A percentile compares a stretch with the other conserved stretches of the same genome.
phyloP scores from a whole-genome alignment of 2,888 invertebrate species.

The Sialis lutaria region DNA sequence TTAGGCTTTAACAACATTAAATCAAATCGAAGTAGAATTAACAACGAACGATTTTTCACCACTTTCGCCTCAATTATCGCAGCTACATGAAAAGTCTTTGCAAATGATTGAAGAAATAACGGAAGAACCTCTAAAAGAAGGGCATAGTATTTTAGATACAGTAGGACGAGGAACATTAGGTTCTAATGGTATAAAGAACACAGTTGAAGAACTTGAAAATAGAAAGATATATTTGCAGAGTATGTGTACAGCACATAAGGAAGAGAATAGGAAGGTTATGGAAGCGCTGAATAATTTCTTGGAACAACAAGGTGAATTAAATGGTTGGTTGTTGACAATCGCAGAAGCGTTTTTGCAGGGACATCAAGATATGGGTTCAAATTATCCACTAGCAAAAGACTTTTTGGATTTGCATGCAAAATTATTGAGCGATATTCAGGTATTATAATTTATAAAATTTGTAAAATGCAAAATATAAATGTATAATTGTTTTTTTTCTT shows the following conservation, averaged over 20 bases:
- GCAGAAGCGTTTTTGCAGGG: constrained; percentile 56
- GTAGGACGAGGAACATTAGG: constrained; percentile 44
- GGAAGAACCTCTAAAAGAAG: constrained; percentile 47
- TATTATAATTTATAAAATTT: constrained; percentile 16
- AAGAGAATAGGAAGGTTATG: constrained; percentile 50
- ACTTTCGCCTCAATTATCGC: constrained; percentile 46
- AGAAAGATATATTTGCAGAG: constrained; percentile 45
- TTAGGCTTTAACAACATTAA: constrained; percentile 50
- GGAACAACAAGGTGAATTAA: constrained; percentile 47
- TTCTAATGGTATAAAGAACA: constrained; percentile 44
- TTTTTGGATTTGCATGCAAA: constrained; percentile 58
- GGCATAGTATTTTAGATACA: constrained; percentile 51
- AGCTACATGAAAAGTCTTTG: constrained; percentile 46
- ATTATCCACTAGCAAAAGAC: constrained; percentile 44
- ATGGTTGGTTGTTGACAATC: constrained; percentile 56
- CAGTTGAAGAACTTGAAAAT: constrained; percentile 57
- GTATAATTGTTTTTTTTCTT: constrained; percentile 12
- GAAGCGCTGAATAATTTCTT: constrained; percentile 49
- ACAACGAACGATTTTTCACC: constrained; percentile 42
- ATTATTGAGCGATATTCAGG: constrained; percentile 53
- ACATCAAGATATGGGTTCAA: constrained; percentile 57
- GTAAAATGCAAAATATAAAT: neutral
- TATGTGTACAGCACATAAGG: constrained; percentile 45
- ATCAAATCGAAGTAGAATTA: constrained; percentile 57
- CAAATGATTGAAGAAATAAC: constrained; percentile 48